Evolutionary conservation across 2,888 invertebrate species (phyloP).

Genomic region (Gymnocheta viridis): DNA sequence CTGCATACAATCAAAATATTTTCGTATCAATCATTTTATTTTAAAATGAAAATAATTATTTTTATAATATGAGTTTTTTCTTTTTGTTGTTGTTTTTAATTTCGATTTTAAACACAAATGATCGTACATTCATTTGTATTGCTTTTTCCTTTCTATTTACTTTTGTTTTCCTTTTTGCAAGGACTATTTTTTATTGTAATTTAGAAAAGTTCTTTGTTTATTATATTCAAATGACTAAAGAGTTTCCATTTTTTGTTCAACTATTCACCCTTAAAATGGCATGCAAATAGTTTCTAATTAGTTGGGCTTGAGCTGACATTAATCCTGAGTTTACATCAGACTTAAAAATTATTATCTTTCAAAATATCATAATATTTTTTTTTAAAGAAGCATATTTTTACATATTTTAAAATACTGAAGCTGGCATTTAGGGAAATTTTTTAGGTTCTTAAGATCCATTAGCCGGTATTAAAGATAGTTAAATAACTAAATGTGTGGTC

Average conservation of each 20-base stretch:
- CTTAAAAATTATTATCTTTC: slow-evolving; percentile 51
- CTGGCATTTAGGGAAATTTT: not conserved
- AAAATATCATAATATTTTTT: slow-evolving; percentile 8
- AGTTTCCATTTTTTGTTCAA: slow-evolving; percentile 10
- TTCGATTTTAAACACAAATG: too few relatives aligned
- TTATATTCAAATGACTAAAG: slow-evolving; percentile 25
- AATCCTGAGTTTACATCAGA: slow-evolving; percentile 55
- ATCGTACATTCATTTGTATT: too few relatives aligned
- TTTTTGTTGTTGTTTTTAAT: too few relatives aligned
- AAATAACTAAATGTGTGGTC: slow-evolving; percentile 58
- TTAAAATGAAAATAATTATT: not conserved
- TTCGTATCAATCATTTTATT: slow-evolving; percentile 45
- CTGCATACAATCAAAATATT: not conserved
- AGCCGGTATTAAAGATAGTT: slow-evolving; percentile 27
- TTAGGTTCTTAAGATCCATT: slow-evolving; percentile 22
- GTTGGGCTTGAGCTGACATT: slow-evolving; percentile 58
- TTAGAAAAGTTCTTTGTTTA: slow-evolving; percentile 19
- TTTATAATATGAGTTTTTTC: slow-evolving; percentile 12
- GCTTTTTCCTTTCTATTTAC: too few relatives aligned
- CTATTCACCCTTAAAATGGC: slow-evolving; percentile 23
- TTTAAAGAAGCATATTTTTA: not conserved
- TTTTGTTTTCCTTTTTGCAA: not conserved
- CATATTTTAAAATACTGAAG: not conserved
- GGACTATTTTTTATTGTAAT: not conserved
- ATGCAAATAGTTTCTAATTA: slow-evolving; percentile 54